These are phyloP conservation scores for Hyposoter didymator DNA, from an alignment of 2,888 invertebrate genomes.

Conservation along the genomic window DNA sequence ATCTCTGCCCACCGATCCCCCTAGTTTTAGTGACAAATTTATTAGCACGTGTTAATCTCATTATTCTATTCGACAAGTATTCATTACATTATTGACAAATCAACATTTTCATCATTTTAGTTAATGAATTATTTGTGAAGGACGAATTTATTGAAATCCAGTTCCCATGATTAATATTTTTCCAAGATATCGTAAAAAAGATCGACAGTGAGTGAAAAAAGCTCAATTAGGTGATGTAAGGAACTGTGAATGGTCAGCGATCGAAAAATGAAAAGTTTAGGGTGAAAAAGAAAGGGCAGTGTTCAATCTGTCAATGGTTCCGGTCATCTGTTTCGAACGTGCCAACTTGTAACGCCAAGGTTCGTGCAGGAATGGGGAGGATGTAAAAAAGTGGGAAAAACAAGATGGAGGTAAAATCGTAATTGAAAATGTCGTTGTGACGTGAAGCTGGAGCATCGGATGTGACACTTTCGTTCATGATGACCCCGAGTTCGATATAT, in stretches of 20 bases:
- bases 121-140: background rate
- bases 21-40: background rate
- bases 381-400: conserved; percentile 1
- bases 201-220: background rate
- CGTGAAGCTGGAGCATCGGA: background rate
- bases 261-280: background rate
- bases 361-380: background rate
- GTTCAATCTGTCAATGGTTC: background rate
- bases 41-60: background rate
- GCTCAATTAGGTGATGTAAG: background rate
- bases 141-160: background rate
- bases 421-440: conserved; percentile 34
- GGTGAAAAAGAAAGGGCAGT: background rate
- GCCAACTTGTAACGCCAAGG: background rate
- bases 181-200: background rate
- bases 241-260: background rate
- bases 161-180: background rate
- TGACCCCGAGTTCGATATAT: conserved; percentile 14
- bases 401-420: conserved; percentile 6
- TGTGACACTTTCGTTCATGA: conserved; percentile 21
- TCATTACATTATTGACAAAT: background rate
- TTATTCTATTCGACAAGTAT: background rate
- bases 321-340: conserved; percentile 3
- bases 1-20: background rate
- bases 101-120: background rate